Base-by-base conservation (phyloP, 2,888 invertebrate genomes). In the Saturnia pavonia region DNA sequence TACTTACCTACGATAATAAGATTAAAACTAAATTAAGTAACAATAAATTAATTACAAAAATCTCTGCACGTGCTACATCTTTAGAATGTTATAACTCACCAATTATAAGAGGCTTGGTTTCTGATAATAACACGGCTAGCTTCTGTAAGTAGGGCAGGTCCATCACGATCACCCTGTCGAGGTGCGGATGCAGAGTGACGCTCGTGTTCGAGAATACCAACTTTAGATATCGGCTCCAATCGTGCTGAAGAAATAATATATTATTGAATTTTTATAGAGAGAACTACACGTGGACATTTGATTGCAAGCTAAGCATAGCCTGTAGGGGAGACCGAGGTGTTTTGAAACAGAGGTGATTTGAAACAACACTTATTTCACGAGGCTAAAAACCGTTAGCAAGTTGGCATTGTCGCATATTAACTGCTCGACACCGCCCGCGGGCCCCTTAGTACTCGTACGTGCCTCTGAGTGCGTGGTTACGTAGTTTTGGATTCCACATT, bases 101-200 rank as follows among this genome's bases (percentile, higher is more conserved):
- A 76, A 96, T 82, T 12, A 94, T 89, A 19, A 94, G 83, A 0
- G 94, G 91, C 16, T 95, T 88, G 4, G 95, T 95, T 12, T 88
- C 88, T 0, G 91, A 85, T 43, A 96, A 83, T 67, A 96, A 82
- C 0, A 89, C 80, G 0, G 95, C 88, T 65, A 96, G 87, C 80
- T 95, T 95, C 83, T 95, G 95, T 74, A 96, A 88, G 83, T 96
- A 96, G 0, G 95, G 94, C 78, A 96, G 86, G 88, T 96, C 96
- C 91, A 95, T 94, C 22, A 96, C 94, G 72, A 96, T 95, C 71
- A 95, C 94, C 27, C 94, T 91, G 83, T 96, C 96, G 0, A 85
- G 80, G 9, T 86, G 80, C 0, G 91, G 85, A 67, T 93, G 88
- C 43, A 96, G 86, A 1, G 85, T 87, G 68, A 96, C 94, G 75